These are phyloP conservation scores for Drosophila sproati DNA, from an alignment of 1,140 invertebrate species.

Conservation along the genomic window DNA sequence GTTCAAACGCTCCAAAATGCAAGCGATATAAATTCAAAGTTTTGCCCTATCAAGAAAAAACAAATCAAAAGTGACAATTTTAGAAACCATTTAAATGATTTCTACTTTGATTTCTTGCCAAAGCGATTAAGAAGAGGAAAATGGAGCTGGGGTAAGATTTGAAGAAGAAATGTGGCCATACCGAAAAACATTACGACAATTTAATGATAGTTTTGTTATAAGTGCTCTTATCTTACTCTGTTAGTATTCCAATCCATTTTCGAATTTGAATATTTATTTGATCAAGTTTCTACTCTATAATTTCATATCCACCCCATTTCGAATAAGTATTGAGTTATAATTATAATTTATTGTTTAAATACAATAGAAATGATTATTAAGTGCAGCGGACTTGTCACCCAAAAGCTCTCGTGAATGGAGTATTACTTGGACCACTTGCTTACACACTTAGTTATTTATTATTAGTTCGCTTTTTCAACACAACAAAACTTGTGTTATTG, in stretches of 20 bases:
- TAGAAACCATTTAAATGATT: conserved; percentile 73
- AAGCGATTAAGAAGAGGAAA: conserved; percentile 5
- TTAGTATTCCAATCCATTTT: too few species aligned
- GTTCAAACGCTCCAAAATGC: conserved; percentile 9
- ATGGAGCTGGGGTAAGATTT: background rate
- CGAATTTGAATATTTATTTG: too few species aligned
- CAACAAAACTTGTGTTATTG: conserved; percentile 2
- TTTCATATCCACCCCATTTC: too few species aligned
- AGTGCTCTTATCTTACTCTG: background rate
- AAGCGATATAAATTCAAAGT: conserved; percentile 55
- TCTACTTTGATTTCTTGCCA: conserved; percentile 63
- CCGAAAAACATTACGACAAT: background rate
- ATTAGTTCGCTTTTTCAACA: conserved; percentile 3
- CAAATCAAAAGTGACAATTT: conserved; percentile 81
- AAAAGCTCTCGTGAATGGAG: background rate
- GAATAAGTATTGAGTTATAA: too few species aligned
- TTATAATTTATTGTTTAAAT: too few species aligned
- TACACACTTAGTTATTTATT: background rate
- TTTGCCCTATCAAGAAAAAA: conserved; percentile 66
- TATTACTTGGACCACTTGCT: too few species aligned
- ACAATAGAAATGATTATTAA: too few species aligned
- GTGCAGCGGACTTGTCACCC: background rate
- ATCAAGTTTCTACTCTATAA: too few species aligned
- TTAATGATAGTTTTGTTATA: conserved; percentile 21
- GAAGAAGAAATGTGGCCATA: background rate